phyloP scores from a whole-genome alignment of 2,113 vertebrate genomes.

The Chascanopsetta lugubris region DNA sequence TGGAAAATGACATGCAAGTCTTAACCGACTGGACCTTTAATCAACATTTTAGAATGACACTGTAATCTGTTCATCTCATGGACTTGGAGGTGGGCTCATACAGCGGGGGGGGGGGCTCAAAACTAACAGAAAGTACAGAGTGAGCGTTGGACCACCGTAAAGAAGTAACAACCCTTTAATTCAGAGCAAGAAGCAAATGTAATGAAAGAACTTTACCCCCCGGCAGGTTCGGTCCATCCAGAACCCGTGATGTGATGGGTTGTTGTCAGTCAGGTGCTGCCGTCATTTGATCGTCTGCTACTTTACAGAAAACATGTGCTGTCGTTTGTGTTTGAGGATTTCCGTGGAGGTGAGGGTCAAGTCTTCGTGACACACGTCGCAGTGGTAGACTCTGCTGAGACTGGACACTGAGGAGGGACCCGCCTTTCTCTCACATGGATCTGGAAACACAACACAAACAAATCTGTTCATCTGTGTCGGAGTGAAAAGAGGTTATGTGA shows the following conservation, averaged over 20 bases:
- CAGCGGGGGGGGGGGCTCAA: not conserved
- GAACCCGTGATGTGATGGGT: not conserved
- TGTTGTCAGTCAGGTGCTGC: not conserved
- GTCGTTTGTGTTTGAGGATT: conserved; percentile 87
- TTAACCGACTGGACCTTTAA: too few relatives aligned
- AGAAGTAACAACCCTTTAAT: conserved; percentile 4
- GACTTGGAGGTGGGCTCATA: not conserved
- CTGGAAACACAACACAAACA: conserved; percentile 41
- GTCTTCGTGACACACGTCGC: conserved; percentile 84
- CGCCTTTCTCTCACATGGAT: conserved; percentile 6
- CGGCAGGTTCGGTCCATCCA: not conserved
- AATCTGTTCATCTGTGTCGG: not conserved
- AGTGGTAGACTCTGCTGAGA: conserved; percentile 84
- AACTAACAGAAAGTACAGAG: not conserved
- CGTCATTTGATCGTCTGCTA: conserved; percentile 35
- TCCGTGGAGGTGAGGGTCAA: conserved; percentile 87
- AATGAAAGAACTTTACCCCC: not conserved
- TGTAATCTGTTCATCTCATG: not conserved
- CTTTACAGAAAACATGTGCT: conserved; percentile 68
- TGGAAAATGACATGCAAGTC: too few relatives aligned
- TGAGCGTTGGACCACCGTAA: conserved; percentile 11
- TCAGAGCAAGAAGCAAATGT: not conserved
- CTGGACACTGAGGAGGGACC: conserved; percentile 41
- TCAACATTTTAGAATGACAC: not conserved
- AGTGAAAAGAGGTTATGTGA: too few relatives aligned